These are phyloP conservation scores for Drosophila orosa DNA, from an alignment of 1,140 invertebrate species.

Conservation along the genomic window DNA sequence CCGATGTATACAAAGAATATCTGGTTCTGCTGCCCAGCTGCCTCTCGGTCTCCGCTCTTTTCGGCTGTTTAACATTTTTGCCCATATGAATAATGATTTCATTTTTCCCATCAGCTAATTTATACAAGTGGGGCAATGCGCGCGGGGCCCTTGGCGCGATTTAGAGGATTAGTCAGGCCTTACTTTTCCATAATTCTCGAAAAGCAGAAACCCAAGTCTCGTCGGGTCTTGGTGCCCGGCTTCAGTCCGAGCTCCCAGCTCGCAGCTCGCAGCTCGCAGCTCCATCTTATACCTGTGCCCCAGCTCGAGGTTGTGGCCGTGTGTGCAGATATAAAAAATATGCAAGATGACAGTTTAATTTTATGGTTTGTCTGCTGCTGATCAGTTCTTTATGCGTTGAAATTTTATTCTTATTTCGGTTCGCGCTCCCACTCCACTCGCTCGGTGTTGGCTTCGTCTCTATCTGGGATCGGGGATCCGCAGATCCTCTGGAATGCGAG, in stretches of 20 bases:
- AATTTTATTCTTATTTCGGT: slow-evolving; percentile 61
- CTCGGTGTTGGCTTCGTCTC: slow-evolving; percentile 11
- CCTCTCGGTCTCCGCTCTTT: slow-evolving; percentile 30
- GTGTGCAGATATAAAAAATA: slow-evolving; percentile 83
- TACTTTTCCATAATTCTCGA: slow-evolving; percentile 82
- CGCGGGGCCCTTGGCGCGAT: slow-evolving; percentile 74
- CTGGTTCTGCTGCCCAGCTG: slow-evolving; percentile 22
- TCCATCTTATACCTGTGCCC: slow-evolving; percentile 55
- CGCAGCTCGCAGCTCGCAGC: slow-evolving; percentile 15
- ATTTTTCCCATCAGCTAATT: slow-evolving; percentile 84
- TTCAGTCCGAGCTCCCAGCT: slow-evolving; percentile 7
- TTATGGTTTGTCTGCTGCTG: slow-evolving; percentile 84
- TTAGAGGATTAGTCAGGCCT: slow-evolving; percentile 84
- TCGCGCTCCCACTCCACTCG: slow-evolving; percentile 9
- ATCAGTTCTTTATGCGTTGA: slow-evolving; percentile 84
- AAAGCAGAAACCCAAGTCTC: slow-evolving; percentile 36
- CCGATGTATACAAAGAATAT: neutral
- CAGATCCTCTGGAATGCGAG: slow-evolving; percentile 49
- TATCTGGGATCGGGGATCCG: slow-evolving; percentile 16
- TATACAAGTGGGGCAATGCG: slow-evolving; percentile 78
- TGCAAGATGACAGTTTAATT: slow-evolving; percentile 84
- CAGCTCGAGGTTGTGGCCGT: slow-evolving; percentile 36
- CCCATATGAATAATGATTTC: slow-evolving; percentile 82
- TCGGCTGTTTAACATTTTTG: slow-evolving; percentile 77
- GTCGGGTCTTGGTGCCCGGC: slow-evolving; percentile 1